Evolutionary conservation across 2,888 invertebrate species (phyloP).

Genomic region (Dromius quadrimaculatus): DNA sequence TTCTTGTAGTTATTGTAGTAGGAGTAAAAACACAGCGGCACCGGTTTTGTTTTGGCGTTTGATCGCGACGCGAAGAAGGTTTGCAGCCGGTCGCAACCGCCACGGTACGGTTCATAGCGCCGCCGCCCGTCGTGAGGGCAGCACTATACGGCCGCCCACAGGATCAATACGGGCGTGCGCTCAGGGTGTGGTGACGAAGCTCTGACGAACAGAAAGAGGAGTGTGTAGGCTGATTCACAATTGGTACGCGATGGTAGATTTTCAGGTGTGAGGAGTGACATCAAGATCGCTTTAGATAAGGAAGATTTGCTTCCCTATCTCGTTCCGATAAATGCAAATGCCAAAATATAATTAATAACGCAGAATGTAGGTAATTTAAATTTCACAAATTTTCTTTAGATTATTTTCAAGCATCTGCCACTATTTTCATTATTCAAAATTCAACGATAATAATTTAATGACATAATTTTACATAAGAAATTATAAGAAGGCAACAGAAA

Average conservation of each 20-base stretch:
- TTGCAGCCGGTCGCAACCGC: constrained; percentile 57
- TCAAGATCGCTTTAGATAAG: not conserved
- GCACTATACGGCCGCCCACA: constrained; percentile 63
- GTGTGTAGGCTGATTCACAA: constrained; percentile 30
- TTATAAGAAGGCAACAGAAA: too few relatives aligned
- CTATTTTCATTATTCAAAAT: too few relatives aligned
- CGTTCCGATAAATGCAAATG: too few relatives aligned
- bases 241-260: not conserved
- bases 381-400: too few relatives aligned
- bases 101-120: constrained; percentile 61
- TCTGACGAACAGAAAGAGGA: too few relatives aligned
- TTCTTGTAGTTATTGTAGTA: not conserved
- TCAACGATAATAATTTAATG: too few relatives aligned
- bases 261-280: constrained; percentile 4
- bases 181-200: constrained; percentile 50
- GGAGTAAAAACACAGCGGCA: not conserved
- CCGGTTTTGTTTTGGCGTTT: constrained; percentile 32
- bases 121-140: constrained; percentile 67
- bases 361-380: too few relatives aligned
- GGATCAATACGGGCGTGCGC: constrained; percentile 58
- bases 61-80: constrained; percentile 53
- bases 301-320: not conserved
- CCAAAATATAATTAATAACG: too few relatives aligned
- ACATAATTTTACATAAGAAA: too few relatives aligned
- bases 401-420: too few relatives aligned